These are phyloP conservation scores for Lathronympha strigana DNA, from an alignment of 2,888 invertebrate genomes.

Conservation along the genomic window DNA sequence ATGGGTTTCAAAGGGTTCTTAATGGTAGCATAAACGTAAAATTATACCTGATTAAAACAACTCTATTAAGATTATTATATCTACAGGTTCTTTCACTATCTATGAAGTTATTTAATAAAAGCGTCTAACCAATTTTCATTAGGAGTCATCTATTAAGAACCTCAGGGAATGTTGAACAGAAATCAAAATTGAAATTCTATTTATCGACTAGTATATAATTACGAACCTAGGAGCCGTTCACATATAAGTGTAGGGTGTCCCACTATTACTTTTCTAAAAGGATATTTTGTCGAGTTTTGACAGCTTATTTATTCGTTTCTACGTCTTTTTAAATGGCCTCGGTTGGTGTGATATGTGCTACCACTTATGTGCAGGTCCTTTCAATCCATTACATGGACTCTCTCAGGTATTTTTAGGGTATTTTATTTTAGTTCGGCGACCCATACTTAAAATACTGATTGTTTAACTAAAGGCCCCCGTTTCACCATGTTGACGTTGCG, in stretches of 20 bases:
- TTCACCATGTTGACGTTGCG: no score
- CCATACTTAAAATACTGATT: no score
- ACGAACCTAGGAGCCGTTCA: constrained; percentile 10
- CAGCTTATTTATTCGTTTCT: not conserved
- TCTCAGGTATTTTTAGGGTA: no score
- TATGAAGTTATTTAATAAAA: constrained; percentile 4
- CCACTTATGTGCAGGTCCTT: no score
- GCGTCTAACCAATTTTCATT: constrained; percentile 16
- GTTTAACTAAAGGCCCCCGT: no score
- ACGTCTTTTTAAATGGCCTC: not conserved
- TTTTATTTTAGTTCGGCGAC: no score
- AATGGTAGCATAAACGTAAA: not conserved
- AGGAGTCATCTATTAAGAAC: constrained; percentile 14
- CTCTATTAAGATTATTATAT: not conserved
- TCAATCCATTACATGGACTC: no score
- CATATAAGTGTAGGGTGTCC: constrained; percentile 18
- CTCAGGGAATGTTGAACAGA: constrained; percentile 16
- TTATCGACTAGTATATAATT: constrained; percentile 19
- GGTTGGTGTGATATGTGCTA: not conserved
- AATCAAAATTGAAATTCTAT: constrained; percentile 27
- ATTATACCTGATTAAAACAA: not conserved
- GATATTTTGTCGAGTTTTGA: constrained; percentile 13
- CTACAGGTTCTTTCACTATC: not conserved
- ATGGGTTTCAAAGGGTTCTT: not conserved
- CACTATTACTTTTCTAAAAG: not conserved